These are phyloP conservation scores for Patella pellucida DNA, from an alignment of 2,888 invertebrate species.

Conservation along the genomic window DNA sequence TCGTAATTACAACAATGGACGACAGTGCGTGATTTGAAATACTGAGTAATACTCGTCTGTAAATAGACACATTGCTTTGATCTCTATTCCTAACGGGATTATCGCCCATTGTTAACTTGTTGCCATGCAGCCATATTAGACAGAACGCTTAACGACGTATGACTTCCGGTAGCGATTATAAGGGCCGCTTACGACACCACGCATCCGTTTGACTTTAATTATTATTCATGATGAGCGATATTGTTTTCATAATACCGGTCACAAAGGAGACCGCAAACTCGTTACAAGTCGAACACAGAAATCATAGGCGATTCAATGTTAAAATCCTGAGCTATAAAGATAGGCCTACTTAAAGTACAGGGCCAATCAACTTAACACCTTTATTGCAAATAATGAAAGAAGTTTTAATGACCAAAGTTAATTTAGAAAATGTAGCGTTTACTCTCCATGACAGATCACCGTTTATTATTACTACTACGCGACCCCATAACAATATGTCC, in stretches of 20 bases:
- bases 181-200: background rate
- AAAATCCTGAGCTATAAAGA: background rate
- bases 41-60: too few relatives aligned
- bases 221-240: conserved; percentile 3
- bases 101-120: too few relatives aligned
- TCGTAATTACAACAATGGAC: too few relatives aligned
- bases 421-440: background rate
- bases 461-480: background rate
- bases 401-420: too few relatives aligned
- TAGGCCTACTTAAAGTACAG: background rate
- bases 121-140: too few relatives aligned
- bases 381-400: background rate
- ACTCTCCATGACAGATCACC: background rate
- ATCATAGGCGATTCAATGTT: too few relatives aligned
- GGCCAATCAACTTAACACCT: background rate
- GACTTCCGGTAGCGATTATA: background rate
- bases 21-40: too few relatives aligned
- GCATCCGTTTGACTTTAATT: background rate
- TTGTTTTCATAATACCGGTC: background rate
- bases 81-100: conserved; percentile 2
- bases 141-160: background rate
- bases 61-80: too few relatives aligned
- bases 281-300: background rate
- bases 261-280: background rate
- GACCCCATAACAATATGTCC: conserved; percentile 3